Evolutionary conservation across 2,888 invertebrate genomes (phyloP), one percentile per base, ranked within the genome.

Genomic region (Scrobipalpa costella): DNA sequence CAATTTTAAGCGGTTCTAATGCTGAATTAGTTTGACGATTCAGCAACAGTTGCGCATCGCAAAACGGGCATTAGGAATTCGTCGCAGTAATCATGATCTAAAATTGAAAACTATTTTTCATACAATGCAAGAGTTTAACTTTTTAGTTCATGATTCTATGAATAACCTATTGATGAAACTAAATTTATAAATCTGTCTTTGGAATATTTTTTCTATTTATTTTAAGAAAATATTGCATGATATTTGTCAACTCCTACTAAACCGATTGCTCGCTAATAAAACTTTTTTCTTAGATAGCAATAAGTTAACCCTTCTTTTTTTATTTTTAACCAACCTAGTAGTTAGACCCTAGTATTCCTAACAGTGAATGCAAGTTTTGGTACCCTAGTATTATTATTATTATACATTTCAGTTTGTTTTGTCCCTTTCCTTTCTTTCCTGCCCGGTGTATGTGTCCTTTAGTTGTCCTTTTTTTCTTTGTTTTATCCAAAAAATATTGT

Each of bases 321-420:
- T 67, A 68, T 68, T 69, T 65, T 68, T 69, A 57, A 66, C 77
- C 77, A 57, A 65, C 77, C 77, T 77, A 74, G 74, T 75, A 71
- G 76, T 72, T 73, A 76, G 77, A 77, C 78, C 68, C 65, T 73
- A 70, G 71, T 68, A 79, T 76, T 77, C 88, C 88, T 88, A 87
- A 88, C 83, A 85, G 67, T 74, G 86, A 88, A 88, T 90, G 86
- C 82, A 73, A 77, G 67, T 83, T 76, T 86, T 86, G 81, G 83
- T 85, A 85, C 84, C 83, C 84, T 77, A 86, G 75, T 86, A 84
- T 84, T 74, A 63, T 66, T 66, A 73, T 74, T 86, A 84, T 85
- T 88, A 89, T 89, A 90, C 91, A 91, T 91, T 91, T 91, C 91
- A 91, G 90, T 91, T 90, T 90, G 90, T 90, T 90, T 90, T 86